A percentile compares a stretch with the other conserved stretches of the same genome.
phyloP scores from a whole-genome alignment of 2,113 vertebrate species.

The Ploceus nigricollis region DNA sequence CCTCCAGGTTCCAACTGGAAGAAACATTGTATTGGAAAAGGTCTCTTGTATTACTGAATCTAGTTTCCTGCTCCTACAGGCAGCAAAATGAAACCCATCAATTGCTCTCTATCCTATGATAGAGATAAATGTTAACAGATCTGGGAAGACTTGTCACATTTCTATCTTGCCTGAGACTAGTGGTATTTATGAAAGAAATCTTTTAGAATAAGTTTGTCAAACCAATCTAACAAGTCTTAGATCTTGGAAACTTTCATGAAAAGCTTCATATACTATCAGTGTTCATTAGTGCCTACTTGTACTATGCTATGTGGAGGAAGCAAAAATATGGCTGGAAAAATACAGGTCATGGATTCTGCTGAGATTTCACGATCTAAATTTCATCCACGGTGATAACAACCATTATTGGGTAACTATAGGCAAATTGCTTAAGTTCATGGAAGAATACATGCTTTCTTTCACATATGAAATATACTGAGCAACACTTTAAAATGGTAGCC shows the following conservation, averaged over 20 bases:
- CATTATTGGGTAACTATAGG: background rate
- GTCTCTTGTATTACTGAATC: background rate
- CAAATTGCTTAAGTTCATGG: background rate
- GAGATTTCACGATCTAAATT: background rate
- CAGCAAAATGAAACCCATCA: background rate
- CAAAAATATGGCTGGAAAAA: background rate
- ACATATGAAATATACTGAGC: background rate
- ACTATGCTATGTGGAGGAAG: background rate
- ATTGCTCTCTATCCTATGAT: background rate
- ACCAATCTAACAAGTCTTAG: background rate
- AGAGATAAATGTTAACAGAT: background rate
- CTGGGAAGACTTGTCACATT: background rate
- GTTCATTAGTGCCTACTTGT: background rate
- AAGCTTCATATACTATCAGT: background rate
- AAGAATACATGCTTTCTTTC: background rate
- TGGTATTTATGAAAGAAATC: background rate
- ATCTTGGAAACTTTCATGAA: background rate
- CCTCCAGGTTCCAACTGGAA: background rate
- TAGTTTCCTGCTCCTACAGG: background rate
- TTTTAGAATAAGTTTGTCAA: background rate
- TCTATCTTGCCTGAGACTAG: background rate
- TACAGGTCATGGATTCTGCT: background rate
- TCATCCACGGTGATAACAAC: background rate
- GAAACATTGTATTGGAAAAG: background rate
- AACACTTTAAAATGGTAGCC: background rate